Percentiles rank a stretch among this genome's conserved stretches.
These are phyloP conservation scores for Arnoldichthys spilopterus DNA, from an alignment of 2,797 vertebrate genomes.

Conservation along the genomic window DNA sequence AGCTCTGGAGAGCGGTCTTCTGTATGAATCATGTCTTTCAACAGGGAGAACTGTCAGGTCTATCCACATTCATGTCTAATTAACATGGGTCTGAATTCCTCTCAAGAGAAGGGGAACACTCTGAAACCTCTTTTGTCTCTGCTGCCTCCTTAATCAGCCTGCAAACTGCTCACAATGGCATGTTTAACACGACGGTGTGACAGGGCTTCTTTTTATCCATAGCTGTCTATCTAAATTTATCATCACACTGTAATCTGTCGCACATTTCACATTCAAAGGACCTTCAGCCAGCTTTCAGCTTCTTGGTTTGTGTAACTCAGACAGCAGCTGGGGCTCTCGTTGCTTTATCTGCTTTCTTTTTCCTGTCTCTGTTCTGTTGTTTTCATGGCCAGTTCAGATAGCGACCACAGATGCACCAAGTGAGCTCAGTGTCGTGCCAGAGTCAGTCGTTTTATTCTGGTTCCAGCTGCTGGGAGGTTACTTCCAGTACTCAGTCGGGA, in stretches of 20 bases:
- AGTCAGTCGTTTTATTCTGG: conserved; percentile 1
- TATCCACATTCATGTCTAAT: not conserved
- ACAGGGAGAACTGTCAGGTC: not conserved
- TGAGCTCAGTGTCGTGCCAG: not conserved
- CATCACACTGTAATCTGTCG: not conserved
- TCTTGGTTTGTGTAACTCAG: not conserved
- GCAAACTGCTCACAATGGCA: conserved; percentile 4
- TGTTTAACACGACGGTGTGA: not conserved
- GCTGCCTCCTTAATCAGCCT: conserved; percentile 2
- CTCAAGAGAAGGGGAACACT: not conserved
- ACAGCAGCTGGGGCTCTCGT: conserved; percentile 29
- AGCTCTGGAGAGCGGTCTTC: not conserved
- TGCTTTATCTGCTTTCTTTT: not conserved
- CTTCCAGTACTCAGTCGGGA: not conserved
- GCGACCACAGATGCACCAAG: not conserved
- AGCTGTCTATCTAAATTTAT: conserved; percentile 12
- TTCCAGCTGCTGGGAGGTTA: not conserved
- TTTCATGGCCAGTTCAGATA: conserved; percentile 11
- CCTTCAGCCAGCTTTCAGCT: conserved; percentile 20
- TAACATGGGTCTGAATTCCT: not conserved
- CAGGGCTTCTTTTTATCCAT: not conserved
- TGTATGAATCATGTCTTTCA: not conserved
- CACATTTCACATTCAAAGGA: conserved; percentile 20
- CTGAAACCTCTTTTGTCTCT: not conserved
- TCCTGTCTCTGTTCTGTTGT: conserved; percentile 21